These are phyloP conservation scores for Pantelozetes paolii DNA, from an alignment of 2,888 invertebrate species.

Conservation along the genomic window DNA sequence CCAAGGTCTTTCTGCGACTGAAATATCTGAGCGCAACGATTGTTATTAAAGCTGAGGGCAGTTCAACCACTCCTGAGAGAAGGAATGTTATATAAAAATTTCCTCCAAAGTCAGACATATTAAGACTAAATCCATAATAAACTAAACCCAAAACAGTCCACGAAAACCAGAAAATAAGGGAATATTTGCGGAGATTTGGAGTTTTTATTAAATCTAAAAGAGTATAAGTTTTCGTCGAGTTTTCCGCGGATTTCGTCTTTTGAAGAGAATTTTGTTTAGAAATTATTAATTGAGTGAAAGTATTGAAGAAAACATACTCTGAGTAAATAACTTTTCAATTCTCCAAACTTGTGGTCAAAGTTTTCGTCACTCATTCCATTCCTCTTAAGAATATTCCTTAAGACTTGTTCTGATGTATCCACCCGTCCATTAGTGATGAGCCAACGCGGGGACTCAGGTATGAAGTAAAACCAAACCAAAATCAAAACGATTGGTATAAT, in stretches of 20 bases:
- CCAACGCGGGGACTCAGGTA: constrained; percentile 42
- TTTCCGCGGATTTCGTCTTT: not conserved
- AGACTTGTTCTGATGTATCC: not conserved
- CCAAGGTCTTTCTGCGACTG: constrained; percentile 23
- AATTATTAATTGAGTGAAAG: not conserved
- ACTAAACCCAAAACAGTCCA: constrained; percentile 77
- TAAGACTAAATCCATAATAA: constrained; percentile 77
- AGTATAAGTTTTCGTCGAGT: not conserved
- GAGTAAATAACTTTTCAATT: not conserved
- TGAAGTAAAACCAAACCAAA: constrained; percentile 34
- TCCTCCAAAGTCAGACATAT: constrained; percentile 72
- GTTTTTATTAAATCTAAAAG: constrained; percentile 33
- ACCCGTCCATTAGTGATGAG: constrained; percentile 35
- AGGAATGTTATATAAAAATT: constrained; percentile 76
- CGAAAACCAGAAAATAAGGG: constrained; percentile 42
- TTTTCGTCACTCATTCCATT: constrained; percentile 18
- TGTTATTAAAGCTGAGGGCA: constrained; percentile 62
- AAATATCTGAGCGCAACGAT: constrained; percentile 35
- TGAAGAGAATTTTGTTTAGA: not conserved
- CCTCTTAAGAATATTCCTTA: constrained; percentile 21
- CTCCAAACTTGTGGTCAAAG: constrained; percentile 26
- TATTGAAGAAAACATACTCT: not conserved
- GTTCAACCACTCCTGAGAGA: constrained; percentile 71
- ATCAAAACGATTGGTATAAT: not conserved
- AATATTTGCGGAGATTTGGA: constrained; percentile 33